Evolutionary conservation across 2,797 vertebrate genomes (phyloP).

Genomic region (Periparus ater): DNA sequence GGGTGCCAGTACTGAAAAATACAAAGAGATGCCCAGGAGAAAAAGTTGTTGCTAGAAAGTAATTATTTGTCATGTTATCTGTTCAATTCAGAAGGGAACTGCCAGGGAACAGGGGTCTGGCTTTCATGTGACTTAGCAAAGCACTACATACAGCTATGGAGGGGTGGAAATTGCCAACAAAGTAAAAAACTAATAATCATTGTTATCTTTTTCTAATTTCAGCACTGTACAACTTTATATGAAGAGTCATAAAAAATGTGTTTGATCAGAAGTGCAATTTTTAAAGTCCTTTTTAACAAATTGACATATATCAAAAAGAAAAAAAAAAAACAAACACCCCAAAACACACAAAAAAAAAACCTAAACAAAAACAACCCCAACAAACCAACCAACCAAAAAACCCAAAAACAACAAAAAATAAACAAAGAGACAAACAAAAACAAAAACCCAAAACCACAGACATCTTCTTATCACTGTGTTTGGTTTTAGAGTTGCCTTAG

Average conservation of each 20-base stretch:
- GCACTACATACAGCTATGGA: neutral
- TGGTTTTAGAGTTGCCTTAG: neutral
- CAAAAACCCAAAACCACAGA: fast-evolving
- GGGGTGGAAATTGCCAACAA: neutral
- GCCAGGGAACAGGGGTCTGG: neutral
- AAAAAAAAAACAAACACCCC: neutral
- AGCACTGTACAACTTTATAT: neutral
- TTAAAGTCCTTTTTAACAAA: neutral
- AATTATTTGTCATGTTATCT: conserved; percentile 44
- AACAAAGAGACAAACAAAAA: too few relatives aligned
- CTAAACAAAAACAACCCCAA: fast-evolving
- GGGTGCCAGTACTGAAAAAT: conserved; percentile 43
- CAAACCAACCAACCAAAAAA: neutral
- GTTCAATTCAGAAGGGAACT: neutral
- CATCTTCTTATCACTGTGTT: neutral
- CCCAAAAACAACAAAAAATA: neutral
- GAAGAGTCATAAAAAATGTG: neutral
- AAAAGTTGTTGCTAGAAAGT: conserved; percentile 22
- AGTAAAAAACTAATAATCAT: neutral
- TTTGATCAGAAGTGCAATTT: neutral
- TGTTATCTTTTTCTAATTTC: neutral
- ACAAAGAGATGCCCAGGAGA: conserved; percentile 36
- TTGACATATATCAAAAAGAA: neutral
- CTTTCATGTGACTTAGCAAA: neutral
- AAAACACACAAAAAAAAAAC: neutral